Evolutionary conservation across 1,140 invertebrate species (phyloP), one percentile per base, ranked within the genome.

Genomic region (Drosophila aff.): DNA sequence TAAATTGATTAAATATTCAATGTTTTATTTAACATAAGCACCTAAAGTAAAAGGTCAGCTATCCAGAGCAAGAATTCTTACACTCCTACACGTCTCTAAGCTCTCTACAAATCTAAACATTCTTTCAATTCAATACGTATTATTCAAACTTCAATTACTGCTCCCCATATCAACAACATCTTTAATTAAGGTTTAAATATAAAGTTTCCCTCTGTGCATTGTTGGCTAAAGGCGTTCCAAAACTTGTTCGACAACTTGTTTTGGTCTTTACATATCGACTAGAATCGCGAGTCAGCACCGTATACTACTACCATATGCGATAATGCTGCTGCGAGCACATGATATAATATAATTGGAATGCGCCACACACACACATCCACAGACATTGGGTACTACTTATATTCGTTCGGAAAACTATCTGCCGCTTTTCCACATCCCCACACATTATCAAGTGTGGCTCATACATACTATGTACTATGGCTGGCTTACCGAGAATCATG

Each of bases 261-360:
- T 89, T 40, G 69, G 67, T 73, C 67, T 82, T 81, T 79, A 86
- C 82, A 86, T 89, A 89, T 82, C 77, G 74, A 84, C 81, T 84
- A 83, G 84, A 87, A 83, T 81, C 69, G 77, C 75, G 67, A 68
- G 41, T 58, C 72, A 66, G 83, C 79, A 74, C 82, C 79, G 62
- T 83, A 79, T 86, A 71, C 75, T 38, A 53, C 73, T 71, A 67
- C 81, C 80, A 83, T 89, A 89, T 87, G 84, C 84, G 84, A 87
- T 87, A 87, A 87, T 87, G 84, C 73, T 89, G 77, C 73, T 89
- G 73, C 73, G 50, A 89, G 80, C 81, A 62, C 84, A 87, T 87
- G 84, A 87, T 89, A 89, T 87, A 87, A 87, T 87, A 89, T 89
- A 87, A 84, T 89, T 89, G 84, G 84, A 87, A 87, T 87, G 81